Evolutionary conservation across 2,888 invertebrate species (phyloP).

Genomic region (Cheilosia vernalis): DNA sequence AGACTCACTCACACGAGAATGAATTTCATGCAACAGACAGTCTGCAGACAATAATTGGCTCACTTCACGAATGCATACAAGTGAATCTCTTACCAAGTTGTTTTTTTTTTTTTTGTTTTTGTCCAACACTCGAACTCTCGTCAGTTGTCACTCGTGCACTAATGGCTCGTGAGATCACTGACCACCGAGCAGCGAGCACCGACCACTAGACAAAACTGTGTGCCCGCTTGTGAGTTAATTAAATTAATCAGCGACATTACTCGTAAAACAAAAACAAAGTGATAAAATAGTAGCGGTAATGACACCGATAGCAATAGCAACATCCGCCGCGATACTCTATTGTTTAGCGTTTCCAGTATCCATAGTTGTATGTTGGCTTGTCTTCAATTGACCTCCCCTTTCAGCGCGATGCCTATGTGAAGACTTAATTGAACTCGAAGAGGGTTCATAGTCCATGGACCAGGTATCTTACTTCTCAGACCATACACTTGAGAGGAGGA

Average conservation of each 20-base stretch:
- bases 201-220: neutral
- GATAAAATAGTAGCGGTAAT: slow-evolving; percentile 26
- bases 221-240: slow-evolving; percentile 55
- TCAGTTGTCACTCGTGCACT: neutral
- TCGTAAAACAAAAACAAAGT: slow-evolving; percentile 58
- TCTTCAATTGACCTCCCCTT: slow-evolving; percentile 51
- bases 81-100: neutral
- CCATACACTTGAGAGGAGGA: slow-evolving; percentile 13
- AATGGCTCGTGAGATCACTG: slow-evolving; percentile 26
- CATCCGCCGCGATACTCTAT: slow-evolving; percentile 48
- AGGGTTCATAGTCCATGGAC: slow-evolving; percentile 62
- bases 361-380: neutral
- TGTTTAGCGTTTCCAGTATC: slow-evolving; percentile 27
- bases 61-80: neutral
- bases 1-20: neutral
- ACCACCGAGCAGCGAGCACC: neutral
- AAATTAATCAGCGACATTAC: slow-evolving; percentile 69
- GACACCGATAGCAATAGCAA: slow-evolving; percentile 37
- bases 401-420: slow-evolving; percentile 40
- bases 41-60: slow-evolving; percentile 25
- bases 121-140: slow-evolving; percentile 29
- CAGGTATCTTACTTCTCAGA: slow-evolving; percentile 26
- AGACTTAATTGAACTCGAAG: slow-evolving; percentile 55
- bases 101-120: slow-evolving; percentile 10
- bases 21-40: slow-evolving; percentile 19